phyloP scores from a whole-genome alignment of 1,140 invertebrate genomes.

The Philotrypesis tridentata region DNA sequence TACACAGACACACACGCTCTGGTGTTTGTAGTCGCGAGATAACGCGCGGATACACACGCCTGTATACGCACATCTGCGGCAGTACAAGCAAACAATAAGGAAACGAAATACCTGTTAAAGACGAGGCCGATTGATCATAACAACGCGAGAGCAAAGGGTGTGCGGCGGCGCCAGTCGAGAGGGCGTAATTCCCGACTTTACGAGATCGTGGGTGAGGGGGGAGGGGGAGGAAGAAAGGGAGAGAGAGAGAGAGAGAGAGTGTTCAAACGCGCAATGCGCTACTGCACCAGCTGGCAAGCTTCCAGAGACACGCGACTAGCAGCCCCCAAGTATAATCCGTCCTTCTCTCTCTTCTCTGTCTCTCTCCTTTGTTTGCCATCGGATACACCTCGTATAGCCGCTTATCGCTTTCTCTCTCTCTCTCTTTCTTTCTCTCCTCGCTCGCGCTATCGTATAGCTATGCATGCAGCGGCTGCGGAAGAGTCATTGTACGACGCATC shows the following conservation, averaged over 20 bases:
- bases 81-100: no score
- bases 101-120: no score
- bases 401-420: conserved; percentile 18
- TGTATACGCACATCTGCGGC: no score
- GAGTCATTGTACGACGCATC: conserved; percentile 2
- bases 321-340: not conserved
- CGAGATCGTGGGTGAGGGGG: no score
- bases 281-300: not conserved
- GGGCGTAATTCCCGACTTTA: not conserved
- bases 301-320: not conserved
- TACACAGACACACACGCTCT: no score
- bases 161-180: not conserved
- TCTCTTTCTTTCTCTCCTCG: not conserved
- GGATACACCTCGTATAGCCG: not conserved
- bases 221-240: not conserved
- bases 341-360: not conserved
- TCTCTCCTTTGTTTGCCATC: not conserved
- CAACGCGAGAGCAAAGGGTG: not conserved
- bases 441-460: not conserved
- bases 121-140: not conserved
- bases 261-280: conserved; percentile 14
- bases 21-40: no score
- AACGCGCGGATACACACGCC: no score
- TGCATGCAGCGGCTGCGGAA: not conserved
- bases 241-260: not conserved